phyloP scores from a whole-genome alignment of 2,888 invertebrate genomes.

The Coremacera marginata region DNA sequence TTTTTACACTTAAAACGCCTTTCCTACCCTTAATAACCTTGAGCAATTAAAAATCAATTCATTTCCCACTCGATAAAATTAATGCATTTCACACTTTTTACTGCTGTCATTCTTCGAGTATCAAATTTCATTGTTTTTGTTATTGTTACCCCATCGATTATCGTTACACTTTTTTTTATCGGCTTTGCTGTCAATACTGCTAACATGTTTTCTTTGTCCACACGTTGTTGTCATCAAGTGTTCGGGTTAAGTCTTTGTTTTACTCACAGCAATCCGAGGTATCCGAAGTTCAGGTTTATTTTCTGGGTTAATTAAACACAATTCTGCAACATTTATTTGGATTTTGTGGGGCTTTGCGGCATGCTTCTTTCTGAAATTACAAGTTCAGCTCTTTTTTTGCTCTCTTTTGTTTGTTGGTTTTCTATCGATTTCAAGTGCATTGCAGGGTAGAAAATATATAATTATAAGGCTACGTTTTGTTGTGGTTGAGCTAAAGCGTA shows the following conservation, averaged over 20 bases:
- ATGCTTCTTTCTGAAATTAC: neutral
- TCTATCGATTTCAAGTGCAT: conserved; percentile 22
- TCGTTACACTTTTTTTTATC: neutral
- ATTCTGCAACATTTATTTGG: neutral
- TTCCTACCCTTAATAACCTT: too few species aligned
- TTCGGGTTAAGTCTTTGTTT: neutral
- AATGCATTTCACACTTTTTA: too few species aligned
- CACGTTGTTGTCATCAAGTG: neutral
- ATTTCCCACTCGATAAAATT: too few species aligned
- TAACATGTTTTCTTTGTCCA: neutral
- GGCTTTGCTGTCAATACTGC: neutral
- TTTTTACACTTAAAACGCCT: too few species aligned
- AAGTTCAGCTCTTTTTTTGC: neutral
- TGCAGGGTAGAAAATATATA: neutral
- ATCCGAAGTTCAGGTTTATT: conserved; percentile 16
- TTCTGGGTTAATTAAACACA: conserved; percentile 23
- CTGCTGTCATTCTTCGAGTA: too few species aligned
- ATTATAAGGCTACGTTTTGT: neutral
- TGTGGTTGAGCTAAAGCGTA: neutral
- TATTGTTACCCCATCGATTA: too few species aligned
- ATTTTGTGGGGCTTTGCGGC: conserved; percentile 1
- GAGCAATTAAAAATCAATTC: too few species aligned
- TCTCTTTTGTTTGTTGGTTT: conserved; percentile 1
- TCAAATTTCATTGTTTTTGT: too few species aligned
- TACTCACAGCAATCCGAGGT: neutral